Conservation (phyloP, 2,888 invertebrate species). For the Alviniconcha strummeri region DNA sequence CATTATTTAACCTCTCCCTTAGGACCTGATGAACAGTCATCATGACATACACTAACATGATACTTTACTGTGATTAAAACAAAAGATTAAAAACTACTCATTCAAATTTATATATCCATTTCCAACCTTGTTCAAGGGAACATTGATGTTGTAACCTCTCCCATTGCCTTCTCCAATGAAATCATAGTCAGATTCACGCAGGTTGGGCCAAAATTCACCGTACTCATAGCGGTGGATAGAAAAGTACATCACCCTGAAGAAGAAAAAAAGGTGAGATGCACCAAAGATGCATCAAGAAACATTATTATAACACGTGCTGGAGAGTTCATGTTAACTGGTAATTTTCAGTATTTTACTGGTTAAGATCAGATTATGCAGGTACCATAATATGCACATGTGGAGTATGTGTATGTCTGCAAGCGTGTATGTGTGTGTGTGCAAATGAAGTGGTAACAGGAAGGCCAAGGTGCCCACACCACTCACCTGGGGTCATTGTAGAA, state of each 20-base stretch:
- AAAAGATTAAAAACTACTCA: too few relatives aligned
- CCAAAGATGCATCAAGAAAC: neutral
- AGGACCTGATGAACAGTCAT: too few relatives aligned
- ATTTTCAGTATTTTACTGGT: too few relatives aligned
- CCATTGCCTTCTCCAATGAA: slow-evolving; percentile 86
- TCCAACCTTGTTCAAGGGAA: slow-evolving; percentile 88
- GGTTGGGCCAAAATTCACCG: slow-evolving; percentile 95
- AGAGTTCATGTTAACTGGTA: too few relatives aligned
- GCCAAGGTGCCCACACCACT: slow-evolving; percentile 30
- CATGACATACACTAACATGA: too few relatives aligned
- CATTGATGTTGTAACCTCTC: slow-evolving; percentile 90
- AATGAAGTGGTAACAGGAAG: too few relatives aligned
- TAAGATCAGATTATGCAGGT: neutral
- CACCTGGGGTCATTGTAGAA: slow-evolving; percentile 80
- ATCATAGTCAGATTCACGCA: slow-evolving; percentile 91
- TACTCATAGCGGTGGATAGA: slow-evolving; percentile 97
- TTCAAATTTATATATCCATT: neutral
- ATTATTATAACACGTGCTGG: too few relatives aligned
- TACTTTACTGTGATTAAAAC: too few relatives aligned
- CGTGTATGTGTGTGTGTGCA: neutral
- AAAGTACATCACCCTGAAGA: slow-evolving; percentile 90
- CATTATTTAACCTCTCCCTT: too few relatives aligned
- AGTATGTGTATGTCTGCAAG: neutral
- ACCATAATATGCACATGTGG: neutral
- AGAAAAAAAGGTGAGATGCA: neutral